A percentile compares a stretch with the other conserved stretches of the same genome.
These are phyloP conservation scores for Sthenelais limicola DNA, from an alignment of 2,888 invertebrate genomes.

Conservation along the genomic window DNA sequence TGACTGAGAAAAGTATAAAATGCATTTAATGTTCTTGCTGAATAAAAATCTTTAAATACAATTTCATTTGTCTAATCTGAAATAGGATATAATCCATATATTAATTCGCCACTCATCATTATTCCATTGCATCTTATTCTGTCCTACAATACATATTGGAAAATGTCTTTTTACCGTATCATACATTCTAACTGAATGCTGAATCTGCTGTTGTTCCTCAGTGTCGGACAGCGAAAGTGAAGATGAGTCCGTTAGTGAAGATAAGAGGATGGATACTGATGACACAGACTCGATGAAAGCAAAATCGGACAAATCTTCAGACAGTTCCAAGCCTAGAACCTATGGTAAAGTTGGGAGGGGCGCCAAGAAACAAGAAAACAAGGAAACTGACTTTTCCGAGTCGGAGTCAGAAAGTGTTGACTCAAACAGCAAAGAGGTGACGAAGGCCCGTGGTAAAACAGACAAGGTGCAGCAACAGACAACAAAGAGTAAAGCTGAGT, in stretches of 20 bases:
- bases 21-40: too few relatives aligned
- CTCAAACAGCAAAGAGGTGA: background rate
- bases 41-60: too few relatives aligned
- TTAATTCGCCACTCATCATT: too few relatives aligned
- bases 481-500: background rate
- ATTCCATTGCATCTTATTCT: too few relatives aligned
- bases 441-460: background rate
- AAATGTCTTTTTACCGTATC: too few relatives aligned
- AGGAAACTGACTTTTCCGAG: background rate
- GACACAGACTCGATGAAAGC: slow-evolving; percentile 10
- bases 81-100: too few relatives aligned
- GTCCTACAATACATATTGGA: too few relatives aligned
- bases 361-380: background rate
- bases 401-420: slow-evolving; percentile 2
- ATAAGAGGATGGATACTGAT: slow-evolving; percentile 12
- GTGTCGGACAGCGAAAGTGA: slow-evolving; percentile 38
- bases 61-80: too few relatives aligned
- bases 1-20: too few relatives aligned
- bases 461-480: background rate
- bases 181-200: background rate
- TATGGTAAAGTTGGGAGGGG: background rate
- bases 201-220: background rate
- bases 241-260: slow-evolving; percentile 31
- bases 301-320: slow-evolving; percentile 4
- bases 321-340: slow-evolving; percentile 15